Percentiles rank a stretch among this genome's conserved stretches.
These are phyloP conservation scores for Conus ventricosus DNA, from an alignment of 1,140 invertebrate species.

Conservation along the genomic window DNA sequence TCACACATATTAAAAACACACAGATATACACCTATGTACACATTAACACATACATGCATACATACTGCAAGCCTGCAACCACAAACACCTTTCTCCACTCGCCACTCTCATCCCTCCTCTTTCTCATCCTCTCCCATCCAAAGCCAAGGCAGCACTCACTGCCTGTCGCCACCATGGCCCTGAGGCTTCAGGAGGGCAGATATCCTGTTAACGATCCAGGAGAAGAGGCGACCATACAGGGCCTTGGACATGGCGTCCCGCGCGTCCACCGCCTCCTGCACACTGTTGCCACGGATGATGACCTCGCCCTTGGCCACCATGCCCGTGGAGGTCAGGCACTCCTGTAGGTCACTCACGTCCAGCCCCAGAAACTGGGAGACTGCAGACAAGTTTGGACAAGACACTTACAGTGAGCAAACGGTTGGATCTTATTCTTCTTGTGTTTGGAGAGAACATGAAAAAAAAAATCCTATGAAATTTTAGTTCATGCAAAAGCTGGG, in stretches of 20 bases:
- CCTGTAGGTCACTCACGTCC: constrained; percentile 86
- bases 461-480: no score
- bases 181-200: constrained; percentile 81
- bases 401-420: no score
- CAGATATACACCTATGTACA: no score
- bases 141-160: not conserved
- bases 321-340: constrained; percentile 86
- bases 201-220: constrained; percentile 90
- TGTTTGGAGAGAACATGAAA: no score
- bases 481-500: no score
- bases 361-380: constrained; percentile 85
- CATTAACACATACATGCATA: no score
- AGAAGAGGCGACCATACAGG: constrained; percentile 80
- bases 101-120: no score
- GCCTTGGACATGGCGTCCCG: constrained; percentile 77
- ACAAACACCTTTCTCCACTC: no score
- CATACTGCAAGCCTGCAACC: no score
- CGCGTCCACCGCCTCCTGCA: constrained; percentile 64
- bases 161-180: not conserved
- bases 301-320: constrained; percentile 89
- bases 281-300: constrained; percentile 83
- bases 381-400: constrained; percentile 64
- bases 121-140: no score
- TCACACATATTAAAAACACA: no score
- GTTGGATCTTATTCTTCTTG: no score